Evolutionary conservation across 2,113 vertebrate genomes (phyloP).

Genomic region (Catagonus wagneri): DNA sequence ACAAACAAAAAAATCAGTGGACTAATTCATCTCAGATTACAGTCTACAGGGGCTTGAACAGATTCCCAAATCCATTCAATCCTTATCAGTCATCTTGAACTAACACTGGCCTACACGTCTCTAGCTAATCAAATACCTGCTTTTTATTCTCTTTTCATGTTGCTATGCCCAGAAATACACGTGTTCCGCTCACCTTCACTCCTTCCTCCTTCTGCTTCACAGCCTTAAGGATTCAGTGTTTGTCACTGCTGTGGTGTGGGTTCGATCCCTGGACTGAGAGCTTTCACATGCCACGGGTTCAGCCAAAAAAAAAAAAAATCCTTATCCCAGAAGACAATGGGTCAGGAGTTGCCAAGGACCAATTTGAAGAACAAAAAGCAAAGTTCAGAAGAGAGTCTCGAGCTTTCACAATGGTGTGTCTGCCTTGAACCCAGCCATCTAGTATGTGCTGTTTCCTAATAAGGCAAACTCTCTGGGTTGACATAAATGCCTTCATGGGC

Average conservation of each 20-base stretch:
- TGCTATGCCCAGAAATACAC: not conserved
- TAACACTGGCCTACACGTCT: not conserved
- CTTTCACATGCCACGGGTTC: too few relatives aligned
- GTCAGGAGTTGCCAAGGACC: not conserved
- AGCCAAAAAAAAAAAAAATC: not conserved
- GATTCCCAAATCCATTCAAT: not conserved
- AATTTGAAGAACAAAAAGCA: slow-evolving; percentile 57
- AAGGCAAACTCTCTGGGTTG: slow-evolving; percentile 43
- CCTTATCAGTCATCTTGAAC: not conserved
- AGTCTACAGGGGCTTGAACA: not conserved
- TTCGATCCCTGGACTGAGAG: too few relatives aligned
- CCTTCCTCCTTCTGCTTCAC: too few relatives aligned
- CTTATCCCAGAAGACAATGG: not conserved
- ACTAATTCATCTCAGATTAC: not conserved
- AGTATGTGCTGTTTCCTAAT: slow-evolving; percentile 53
- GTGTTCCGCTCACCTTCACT: not conserved
- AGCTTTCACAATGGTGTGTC: not conserved
- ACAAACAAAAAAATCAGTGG: not conserved
- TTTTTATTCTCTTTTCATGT: not conserved
- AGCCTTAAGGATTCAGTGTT: too few relatives aligned
- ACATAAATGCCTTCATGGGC: slow-evolving; percentile 60
- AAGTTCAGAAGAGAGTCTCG: slow-evolving; percentile 15
- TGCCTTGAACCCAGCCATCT: slow-evolving; percentile 55
- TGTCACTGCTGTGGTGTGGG: too few relatives aligned
- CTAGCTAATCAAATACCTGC: not conserved